Evolutionary conservation across 2,113 vertebrate species (phyloP).

Genomic region (Cryptotis parvus): DNA sequence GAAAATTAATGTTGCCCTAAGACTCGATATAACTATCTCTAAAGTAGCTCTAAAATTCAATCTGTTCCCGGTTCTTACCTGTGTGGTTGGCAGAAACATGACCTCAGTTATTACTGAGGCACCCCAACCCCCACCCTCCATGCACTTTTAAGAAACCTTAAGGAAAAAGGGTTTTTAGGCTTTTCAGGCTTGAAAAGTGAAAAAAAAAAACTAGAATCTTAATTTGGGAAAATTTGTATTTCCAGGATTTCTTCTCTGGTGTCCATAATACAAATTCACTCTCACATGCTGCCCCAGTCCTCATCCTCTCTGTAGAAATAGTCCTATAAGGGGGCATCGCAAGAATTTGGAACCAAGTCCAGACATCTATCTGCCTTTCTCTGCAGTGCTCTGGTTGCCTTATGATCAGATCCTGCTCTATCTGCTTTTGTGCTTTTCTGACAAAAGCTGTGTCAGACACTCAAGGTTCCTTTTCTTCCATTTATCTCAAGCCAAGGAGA

Average conservation of each 20-base stretch:
- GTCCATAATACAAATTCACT: background rate
- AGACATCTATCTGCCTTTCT: background rate
- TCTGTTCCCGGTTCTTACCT: conserved; percentile 43
- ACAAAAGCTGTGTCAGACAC: background rate
- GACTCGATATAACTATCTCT: conserved; percentile 62
- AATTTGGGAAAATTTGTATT: background rate
- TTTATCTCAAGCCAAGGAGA: conserved; percentile 19
- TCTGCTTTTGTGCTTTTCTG: no score
- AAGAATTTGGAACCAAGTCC: background rate
- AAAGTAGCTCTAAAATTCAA: conserved; percentile 53
- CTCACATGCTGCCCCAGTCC: background rate
- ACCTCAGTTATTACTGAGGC: background rate
- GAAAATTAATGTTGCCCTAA: conserved; percentile 61
- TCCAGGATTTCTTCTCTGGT: background rate
- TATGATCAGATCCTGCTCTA: no score
- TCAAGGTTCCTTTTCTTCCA: background rate
- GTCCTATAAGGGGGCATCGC: background rate
- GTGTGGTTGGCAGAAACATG: conserved; percentile 48
- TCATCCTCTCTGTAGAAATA: background rate
- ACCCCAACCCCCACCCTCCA: background rate
- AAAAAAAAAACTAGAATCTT: background rate
- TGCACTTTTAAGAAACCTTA: conserved; percentile 19
- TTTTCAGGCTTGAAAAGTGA: background rate
- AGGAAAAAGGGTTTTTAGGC: no score
- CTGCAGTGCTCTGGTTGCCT: no score